phyloP scores from a whole-genome alignment of 2,888 invertebrate species.

The Magallana nippona region DNA sequence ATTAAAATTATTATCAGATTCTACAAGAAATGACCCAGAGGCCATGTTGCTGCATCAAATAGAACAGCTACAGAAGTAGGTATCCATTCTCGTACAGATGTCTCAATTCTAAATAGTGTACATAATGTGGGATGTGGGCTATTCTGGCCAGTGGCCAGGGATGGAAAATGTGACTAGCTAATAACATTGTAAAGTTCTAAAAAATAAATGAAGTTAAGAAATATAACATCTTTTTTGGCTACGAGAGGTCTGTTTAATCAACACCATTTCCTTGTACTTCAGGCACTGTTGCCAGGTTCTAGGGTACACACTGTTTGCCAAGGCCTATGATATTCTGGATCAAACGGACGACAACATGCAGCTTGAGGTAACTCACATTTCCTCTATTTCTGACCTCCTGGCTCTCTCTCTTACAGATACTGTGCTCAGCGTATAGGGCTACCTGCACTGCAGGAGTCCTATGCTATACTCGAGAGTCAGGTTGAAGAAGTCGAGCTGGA shows the following conservation, averaged over 20 bases:
- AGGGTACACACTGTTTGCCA: conserved; percentile 51
- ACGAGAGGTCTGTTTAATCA: too few relatives aligned
- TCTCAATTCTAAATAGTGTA: too few relatives aligned
- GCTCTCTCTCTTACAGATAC: neutral
- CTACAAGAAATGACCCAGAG: conserved; percentile 52
- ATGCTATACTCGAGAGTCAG: neutral
- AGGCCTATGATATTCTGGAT: conserved; percentile 56
- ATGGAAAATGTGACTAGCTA: too few relatives aligned
- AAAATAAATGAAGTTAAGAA: too few relatives aligned
- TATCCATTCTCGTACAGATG: conserved; percentile 2
- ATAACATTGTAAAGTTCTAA: too few relatives aligned
- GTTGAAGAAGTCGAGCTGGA: neutral
- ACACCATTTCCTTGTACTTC: conserved; percentile 36
- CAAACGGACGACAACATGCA: conserved; percentile 59
- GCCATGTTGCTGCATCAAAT: conserved; percentile 61
- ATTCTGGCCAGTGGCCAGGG: too few relatives aligned
- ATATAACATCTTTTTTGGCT: too few relatives aligned
- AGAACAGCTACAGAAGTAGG: conserved; percentile 62
- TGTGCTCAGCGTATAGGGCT: neutral
- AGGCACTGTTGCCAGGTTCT: conserved; percentile 61
- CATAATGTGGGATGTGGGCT: too few relatives aligned
- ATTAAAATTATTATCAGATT: conserved; percentile 38
- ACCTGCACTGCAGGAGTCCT: neutral
- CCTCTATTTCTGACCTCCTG: neutral
- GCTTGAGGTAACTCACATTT: conserved; percentile 57